phyloP scores from a whole-genome alignment of 1,140 invertebrate species.

The Agrilus planipennis region DNA sequence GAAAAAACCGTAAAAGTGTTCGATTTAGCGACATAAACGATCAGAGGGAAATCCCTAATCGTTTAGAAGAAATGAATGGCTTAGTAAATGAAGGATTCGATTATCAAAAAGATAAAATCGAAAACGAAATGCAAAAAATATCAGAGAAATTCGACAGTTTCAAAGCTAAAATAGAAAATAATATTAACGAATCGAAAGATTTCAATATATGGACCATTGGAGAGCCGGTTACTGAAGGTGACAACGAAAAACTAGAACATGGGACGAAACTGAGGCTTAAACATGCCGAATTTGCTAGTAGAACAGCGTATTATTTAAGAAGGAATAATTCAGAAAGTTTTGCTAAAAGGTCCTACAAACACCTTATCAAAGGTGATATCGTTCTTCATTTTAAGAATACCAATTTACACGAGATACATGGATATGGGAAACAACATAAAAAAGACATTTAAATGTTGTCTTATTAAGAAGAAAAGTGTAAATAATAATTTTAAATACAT shows the following conservation, averaged over 20 bases:
- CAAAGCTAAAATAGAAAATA: slow-evolving; percentile 28
- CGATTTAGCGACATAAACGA: slow-evolving; percentile 23
- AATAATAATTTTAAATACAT: no score
- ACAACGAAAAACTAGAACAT: slow-evolving; percentile 19
- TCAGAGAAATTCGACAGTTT: slow-evolving; percentile 23
- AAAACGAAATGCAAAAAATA: slow-evolving; percentile 21
- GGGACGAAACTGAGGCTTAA: slow-evolving; percentile 24
- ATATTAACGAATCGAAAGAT: slow-evolving; percentile 27
- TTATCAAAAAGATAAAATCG: slow-evolving; percentile 10
- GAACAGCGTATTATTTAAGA: slow-evolving; percentile 8
- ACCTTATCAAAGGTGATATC: slow-evolving; percentile 28
- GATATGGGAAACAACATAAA: no score
- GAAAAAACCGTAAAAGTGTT: slow-evolving; percentile 25
- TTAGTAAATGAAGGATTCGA: slow-evolving; percentile 4
- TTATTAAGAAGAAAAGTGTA: no score
- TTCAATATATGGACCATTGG: slow-evolving; percentile 10
- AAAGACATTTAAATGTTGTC: background rate
- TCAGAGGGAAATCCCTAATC: slow-evolving; percentile 21
- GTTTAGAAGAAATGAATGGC: background rate
- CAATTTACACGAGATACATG: slow-evolving; percentile 27
- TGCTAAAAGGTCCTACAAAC: slow-evolving; percentile 23
- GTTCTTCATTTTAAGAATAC: slow-evolving; percentile 22
- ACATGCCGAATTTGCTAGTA: slow-evolving; percentile 19
- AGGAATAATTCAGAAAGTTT: slow-evolving; percentile 9
- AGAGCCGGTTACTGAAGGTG: slow-evolving; percentile 15